phyloP scores from a whole-genome alignment of 2,113 vertebrate species.

The Ceyx melanurus region DNA sequence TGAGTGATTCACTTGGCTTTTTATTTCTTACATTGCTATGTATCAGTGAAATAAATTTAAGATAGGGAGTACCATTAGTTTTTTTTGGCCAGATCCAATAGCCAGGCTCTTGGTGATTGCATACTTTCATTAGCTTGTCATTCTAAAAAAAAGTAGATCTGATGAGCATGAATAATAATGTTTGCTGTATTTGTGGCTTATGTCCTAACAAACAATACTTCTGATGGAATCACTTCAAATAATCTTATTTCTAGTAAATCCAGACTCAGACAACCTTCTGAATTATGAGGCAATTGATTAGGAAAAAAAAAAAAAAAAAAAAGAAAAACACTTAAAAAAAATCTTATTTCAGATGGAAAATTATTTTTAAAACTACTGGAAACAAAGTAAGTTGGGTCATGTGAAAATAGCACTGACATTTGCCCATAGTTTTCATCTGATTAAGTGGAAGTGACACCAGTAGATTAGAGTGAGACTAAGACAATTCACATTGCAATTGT shows the following conservation, averaged over 20 bases:
- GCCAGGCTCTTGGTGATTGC: neutral
- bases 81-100: neutral
- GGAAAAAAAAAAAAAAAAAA: neutral
- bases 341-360: conserved; percentile 66
- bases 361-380: conserved; percentile 74
- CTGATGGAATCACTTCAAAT: conserved; percentile 5
- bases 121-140: neutral
- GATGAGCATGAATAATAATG: neutral
- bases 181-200: neutral
- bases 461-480: conserved; percentile 96
- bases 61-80: neutral
- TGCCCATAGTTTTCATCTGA: conserved; percentile 80
- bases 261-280: neutral
- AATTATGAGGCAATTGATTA: conserved; percentile 23
- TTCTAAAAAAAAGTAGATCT: neutral
- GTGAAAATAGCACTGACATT: conserved; percentile 83
- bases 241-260: conserved; percentile 8
- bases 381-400: conserved; percentile 79
- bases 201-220: neutral
- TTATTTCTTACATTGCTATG: neutral
- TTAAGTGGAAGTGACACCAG: conserved; percentile 94
- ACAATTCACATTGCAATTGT: conserved; percentile 96
- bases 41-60: conserved; percentile 13
- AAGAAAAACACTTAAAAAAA: neutral
- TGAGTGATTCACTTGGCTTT: neutral